A percentile compares a stretch with the other conserved stretches of the same genome.
phyloP scores from a whole-genome alignment of 2,797 vertebrate genomes.

The Acomys russatus region DNA sequence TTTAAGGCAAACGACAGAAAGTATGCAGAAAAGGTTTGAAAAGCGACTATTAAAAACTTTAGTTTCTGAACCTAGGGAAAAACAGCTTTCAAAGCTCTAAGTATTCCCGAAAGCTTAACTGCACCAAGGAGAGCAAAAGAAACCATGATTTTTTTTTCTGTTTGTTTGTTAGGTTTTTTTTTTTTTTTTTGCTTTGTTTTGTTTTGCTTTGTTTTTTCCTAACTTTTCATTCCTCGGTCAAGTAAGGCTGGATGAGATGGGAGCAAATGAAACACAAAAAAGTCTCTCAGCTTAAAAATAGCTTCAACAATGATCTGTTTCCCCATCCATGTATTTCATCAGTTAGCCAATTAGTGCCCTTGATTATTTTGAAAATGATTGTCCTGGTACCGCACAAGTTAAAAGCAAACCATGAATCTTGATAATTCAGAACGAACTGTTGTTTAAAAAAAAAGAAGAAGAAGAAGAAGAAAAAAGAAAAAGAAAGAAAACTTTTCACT shows the following conservation, averaged over 20 bases:
- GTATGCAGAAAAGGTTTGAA: not conserved
- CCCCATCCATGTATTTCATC: not conserved
- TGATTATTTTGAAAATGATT: conserved; percentile 43
- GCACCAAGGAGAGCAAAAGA: not conserved
- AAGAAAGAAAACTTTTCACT: not conserved
- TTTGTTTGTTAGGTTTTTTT: not conserved
- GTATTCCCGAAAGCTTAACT: not conserved
- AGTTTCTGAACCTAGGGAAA: conserved; percentile 1
- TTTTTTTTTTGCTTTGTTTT: not conserved
- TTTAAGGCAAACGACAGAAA: not conserved
- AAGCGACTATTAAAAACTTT: not conserved
- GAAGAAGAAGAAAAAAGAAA: not conserved
- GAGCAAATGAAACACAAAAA: not conserved
- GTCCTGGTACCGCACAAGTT: not conserved
- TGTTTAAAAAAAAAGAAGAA: not conserved
- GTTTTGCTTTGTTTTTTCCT: too few species aligned
- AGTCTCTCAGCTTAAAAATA: not conserved
- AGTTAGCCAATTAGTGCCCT: not conserved
- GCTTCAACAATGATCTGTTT: not conserved
- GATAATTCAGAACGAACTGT: not conserved
- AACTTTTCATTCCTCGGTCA: conserved; percentile 15
- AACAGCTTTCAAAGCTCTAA: not conserved
- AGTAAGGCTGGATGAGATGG: not conserved
- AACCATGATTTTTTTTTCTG: not conserved
- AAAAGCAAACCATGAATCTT: not conserved